phyloP scores from a whole-genome alignment of 2,113 vertebrate species.

The human (Homo sapiens) region DNA sequence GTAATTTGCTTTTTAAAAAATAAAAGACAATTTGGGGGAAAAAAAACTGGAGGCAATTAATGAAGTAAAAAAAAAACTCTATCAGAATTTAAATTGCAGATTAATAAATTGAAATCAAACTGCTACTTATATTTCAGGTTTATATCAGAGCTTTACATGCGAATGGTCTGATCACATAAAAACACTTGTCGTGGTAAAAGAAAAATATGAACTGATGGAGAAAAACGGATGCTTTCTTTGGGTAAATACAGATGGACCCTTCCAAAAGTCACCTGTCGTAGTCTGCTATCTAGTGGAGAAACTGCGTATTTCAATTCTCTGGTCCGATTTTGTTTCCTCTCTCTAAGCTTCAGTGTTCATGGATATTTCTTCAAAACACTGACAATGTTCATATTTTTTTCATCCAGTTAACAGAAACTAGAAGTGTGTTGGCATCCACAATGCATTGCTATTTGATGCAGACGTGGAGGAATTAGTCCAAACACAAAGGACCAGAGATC shows the following conservation, averaged over 20 bases:
- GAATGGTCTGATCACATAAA: neutral
- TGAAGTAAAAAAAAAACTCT: conserved; percentile 8
- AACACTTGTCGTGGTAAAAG: neutral
- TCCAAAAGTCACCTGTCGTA: neutral
- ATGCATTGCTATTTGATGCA: too few relatives aligned
- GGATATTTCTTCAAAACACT: neutral
- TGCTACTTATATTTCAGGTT: neutral
- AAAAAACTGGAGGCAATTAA: neutral
- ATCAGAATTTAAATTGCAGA: neutral
- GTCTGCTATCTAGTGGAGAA: neutral
- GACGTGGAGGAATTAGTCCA: neutral
- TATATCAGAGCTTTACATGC: neutral
- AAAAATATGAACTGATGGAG: neutral
- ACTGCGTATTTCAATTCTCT: neutral
- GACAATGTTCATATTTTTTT: neutral
- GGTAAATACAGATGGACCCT: fast-evolving
- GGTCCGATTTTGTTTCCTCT: neutral
- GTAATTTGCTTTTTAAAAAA: neutral
- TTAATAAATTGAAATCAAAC: neutral
- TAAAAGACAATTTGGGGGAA: neutral
- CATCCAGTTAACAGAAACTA: neutral
- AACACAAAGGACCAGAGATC: neutral
- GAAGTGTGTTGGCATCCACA: neutral
- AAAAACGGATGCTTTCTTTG: neutral
- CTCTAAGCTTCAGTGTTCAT: neutral